Percentiles rank a stretch among this genome's conserved stretches.
These are phyloP conservation scores for Sandelia bainsii DNA, from an alignment of 2,797 vertebrate genomes.

Conservation along the genomic window DNA sequence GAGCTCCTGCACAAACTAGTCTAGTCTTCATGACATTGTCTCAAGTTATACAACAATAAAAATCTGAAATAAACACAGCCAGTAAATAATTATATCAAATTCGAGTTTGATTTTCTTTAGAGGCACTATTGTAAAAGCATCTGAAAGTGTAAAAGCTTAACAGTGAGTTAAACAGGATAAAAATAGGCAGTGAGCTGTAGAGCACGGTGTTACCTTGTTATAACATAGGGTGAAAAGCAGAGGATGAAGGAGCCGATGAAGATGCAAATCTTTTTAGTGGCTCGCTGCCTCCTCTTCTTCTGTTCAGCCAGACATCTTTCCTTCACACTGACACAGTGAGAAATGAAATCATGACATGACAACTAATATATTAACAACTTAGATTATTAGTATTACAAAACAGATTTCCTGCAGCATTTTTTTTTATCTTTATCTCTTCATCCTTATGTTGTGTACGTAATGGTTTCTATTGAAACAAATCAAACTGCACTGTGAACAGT, in stretches of 20 bases:
- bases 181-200: neutral
- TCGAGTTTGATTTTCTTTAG: neutral
- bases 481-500: neutral
- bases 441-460: too few species aligned
- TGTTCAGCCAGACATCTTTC: conserved; percentile 86
- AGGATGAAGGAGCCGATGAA: conserved; percentile 88
- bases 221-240: conserved; percentile 87
- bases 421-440: neutral
- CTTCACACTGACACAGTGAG: conserved; percentile 79
- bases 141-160: neutral
- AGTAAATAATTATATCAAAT: neutral
- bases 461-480: neutral
- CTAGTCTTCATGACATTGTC: too few species aligned
- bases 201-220: conserved; percentile 81
- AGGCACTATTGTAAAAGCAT: conserved; percentile 10
- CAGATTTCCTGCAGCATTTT: neutral
- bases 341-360: neutral
- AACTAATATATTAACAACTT: neutral
- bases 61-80: neutral
- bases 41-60: neutral
- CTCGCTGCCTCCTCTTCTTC: conserved; percentile 82
- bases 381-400: neutral
- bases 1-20: neutral
- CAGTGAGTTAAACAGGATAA: neutral
- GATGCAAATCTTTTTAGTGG: conserved; percentile 87